Base-by-base conservation (phyloP, 1,140 invertebrate genomes). In the Diachasma alloeum region DNA sequence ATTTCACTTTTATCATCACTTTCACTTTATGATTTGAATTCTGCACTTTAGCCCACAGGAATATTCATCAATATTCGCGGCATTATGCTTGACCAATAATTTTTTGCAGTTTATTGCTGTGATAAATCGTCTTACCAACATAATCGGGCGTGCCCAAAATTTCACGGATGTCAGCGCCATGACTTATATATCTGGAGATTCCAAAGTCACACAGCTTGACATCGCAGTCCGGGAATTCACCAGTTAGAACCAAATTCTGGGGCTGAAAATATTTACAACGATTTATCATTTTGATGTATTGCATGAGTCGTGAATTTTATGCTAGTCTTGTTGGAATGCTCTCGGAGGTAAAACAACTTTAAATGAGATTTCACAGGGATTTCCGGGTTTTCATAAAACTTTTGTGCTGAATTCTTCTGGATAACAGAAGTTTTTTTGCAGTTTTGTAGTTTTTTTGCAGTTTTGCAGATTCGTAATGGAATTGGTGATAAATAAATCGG, bases 171-270 rank as follows among this genome's bases (percentile, higher is more conserved):
- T 98, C 96, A 74, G 95, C 94, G 42, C 96, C 96, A 63, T 95
- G 93, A 86, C 95, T 94, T 83, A 98, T 95, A 77, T 96, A 93
- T 78, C 97, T 93, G 67, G 97, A 97, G 84, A 98, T 97, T 42
- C 97, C 97, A 85, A 99, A 97, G 90, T 99, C 97, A 90, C 97
- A 99, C 72, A 99, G 92, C 88, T 98, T 96, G 31, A 98, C 93
- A 85, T 95, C 93, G 81, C 92, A 93, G 79, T 93, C 90, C 17
- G 93, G 93, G 84, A 93, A 93, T 44, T 91, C 88, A 68, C 92
- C 92, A n/a, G 94, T 95, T 59, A 98, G 91, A 79, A 99, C 91
- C 83, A 99, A 92, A 89, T 99, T 99, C 90, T 98, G 97, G 39
- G 97, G 97, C 93, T 94, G 90, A 37, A 31, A 68, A 26, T 9